Evolutionary conservation across 2,888 invertebrate genomes (phyloP).

Genomic region (Drosophila borborema): DNA sequence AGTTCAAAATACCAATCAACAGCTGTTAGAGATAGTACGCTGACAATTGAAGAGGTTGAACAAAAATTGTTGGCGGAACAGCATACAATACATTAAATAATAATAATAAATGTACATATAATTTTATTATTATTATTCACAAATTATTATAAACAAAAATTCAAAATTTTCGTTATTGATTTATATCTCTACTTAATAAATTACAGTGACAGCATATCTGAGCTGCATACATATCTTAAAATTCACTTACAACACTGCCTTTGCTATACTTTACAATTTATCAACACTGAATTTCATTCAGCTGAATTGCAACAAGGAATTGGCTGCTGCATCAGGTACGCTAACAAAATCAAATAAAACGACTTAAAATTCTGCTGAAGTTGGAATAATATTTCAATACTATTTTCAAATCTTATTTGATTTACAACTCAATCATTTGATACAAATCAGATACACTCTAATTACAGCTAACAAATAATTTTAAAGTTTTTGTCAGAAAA

Average conservation of each 20-base stretch:
- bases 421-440: not conserved
- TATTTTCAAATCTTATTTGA: not conserved
- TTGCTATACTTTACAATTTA: not conserved
- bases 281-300: slow-evolving; percentile 30
- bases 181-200: not conserved
- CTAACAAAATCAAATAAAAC: not conserved
- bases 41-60: not conserved
- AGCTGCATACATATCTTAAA: slow-evolving; percentile 15
- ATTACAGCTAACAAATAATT: not conserved
- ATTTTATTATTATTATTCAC: not conserved
- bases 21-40: slow-evolving; percentile 35
- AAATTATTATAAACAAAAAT: not conserved
- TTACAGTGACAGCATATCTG: not conserved
- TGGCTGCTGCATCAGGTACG: not conserved
- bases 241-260: slow-evolving; percentile 22
- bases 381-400: not conserved
- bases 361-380: too few relatives aligned
- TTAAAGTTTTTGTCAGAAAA: not conserved
- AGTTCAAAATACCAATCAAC: slow-evolving; percentile 14
- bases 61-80: not conserved
- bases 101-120: not conserved
- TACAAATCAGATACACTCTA: not conserved
- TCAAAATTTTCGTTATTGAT: not conserved
- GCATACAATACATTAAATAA: not conserved
- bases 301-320: slow-evolving; percentile 19